phyloP scores from a whole-genome alignment of 1,140 invertebrate genomes.

The Mya arenaria region DNA sequence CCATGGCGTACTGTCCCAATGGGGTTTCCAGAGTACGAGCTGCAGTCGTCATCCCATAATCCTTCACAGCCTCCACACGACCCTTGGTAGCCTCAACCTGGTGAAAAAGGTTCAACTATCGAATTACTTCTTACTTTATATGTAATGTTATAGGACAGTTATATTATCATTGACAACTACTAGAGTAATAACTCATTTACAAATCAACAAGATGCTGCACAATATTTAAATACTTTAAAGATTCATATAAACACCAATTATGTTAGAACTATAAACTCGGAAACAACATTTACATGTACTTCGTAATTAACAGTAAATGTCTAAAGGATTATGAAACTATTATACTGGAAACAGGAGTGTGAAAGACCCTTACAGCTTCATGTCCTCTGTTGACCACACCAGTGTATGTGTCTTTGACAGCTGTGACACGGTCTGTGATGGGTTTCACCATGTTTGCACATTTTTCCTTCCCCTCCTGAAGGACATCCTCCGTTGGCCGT shows the following conservation, averaged over 20 bases:
- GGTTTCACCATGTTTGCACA: conserved; percentile 61
- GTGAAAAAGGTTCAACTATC: neutral
- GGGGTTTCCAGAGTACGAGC: conserved; percentile 63
- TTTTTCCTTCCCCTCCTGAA: conserved; percentile 63
- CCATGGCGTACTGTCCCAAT: conserved; percentile 64
- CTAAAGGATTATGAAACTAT: too few species aligned
- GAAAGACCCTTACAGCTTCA: conserved; percentile 50
- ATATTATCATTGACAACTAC: too few species aligned
- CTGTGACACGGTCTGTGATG: conserved; percentile 63
- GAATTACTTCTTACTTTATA: too few species aligned
- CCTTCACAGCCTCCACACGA: conserved; percentile 61
- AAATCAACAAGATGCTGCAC: too few species aligned
- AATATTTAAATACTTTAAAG: too few species aligned
- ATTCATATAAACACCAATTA: too few species aligned
- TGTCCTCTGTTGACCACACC: conserved; percentile 40
- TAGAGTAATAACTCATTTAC: too few species aligned
- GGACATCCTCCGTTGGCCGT: conserved; percentile 65
- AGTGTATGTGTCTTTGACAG: conserved; percentile 61
- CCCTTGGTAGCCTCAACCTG: conserved; percentile 47
- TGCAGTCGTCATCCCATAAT: conserved; percentile 58
- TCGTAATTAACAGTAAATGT: too few species aligned
- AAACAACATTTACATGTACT: too few species aligned
- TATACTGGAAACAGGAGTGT: too few species aligned
- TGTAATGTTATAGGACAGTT: too few species aligned
- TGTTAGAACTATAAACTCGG: too few species aligned